Base-by-base conservation (phyloP, 2,113 vertebrate species). In the Lontra canadensis region DNA sequence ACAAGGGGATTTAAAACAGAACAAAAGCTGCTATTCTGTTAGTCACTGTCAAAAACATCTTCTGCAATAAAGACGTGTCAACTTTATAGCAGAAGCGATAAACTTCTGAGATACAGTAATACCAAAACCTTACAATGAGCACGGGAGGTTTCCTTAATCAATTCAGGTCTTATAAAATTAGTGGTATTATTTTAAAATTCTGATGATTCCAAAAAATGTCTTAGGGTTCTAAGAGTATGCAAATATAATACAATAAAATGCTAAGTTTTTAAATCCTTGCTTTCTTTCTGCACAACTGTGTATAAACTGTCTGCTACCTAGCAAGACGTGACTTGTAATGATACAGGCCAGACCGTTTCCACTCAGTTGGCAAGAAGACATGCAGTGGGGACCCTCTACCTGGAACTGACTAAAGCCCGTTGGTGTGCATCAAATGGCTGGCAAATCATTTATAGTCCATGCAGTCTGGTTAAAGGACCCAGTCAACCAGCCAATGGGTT, bases 131-230 rank as follows among this genome's bases (percentile, higher is more conserved):
- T 83, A 92, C 0, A 76, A 90, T 90, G 74, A 23, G 61, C 26
- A 74, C 44, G 6, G 5, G 12, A 85, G 9, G 17, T 34, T 82
- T 96, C 39, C 73, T 76, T 76, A 65, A 73, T 76, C 34, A 26
- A 39, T 26, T 79, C 6, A 92, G 44, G 44, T 44, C 52, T 97
- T 81, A 85, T 31, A 92, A 80, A 73, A 59, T 76, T 67, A 39
- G 59, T 74, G 94, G 76, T 39, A 31, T 71, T 81, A 96, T 74
- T 92, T 88, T 67, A 96, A 67, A 96, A 89, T 29, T 57, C 44
- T 59, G 26, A 89, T 89, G 26, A 67, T 21, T 59, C 29, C 39
- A 6, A 15, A 84, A 80, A 52, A 55, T 55, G 12, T 42, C 39
- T 57, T 39, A 55, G 26, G 31, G 61, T 42, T 76, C 1, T 21